These are phyloP conservation scores for Myripristis murdjan DNA, from an alignment of 2,797 vertebrate genomes.

Conservation along the genomic window DNA sequence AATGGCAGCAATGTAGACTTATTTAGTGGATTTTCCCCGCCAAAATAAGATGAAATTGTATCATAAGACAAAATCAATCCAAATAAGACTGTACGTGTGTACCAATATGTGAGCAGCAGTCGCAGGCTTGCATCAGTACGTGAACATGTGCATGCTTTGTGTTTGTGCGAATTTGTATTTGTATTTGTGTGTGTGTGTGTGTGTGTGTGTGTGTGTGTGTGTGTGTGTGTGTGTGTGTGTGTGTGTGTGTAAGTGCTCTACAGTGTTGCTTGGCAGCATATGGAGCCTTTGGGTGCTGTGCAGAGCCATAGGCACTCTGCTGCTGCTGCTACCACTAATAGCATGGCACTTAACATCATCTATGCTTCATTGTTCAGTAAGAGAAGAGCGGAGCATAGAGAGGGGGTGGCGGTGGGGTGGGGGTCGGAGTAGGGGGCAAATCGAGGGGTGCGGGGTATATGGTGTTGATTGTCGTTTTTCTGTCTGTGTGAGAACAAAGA, in stretches of 20 bases:
- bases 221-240: constrained; percentile 15
- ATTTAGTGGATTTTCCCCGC: too few species aligned
- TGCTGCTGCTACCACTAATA: constrained; percentile 39
- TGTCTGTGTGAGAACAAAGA: too few species aligned
- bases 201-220: constrained; percentile 7
- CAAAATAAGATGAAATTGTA: too few species aligned
- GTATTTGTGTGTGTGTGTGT: background rate
- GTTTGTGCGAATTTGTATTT: too few species aligned
- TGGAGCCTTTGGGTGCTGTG: constrained; percentile 41
- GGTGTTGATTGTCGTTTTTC: too few species aligned
- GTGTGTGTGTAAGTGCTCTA: too few species aligned
- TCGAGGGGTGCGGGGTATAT: too few species aligned
- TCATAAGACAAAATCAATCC: too few species aligned
- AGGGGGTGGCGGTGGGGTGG: constrained; percentile 5
- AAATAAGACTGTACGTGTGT: too few species aligned
- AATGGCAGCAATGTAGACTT: too few species aligned
- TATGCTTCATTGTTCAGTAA: constrained; percentile 56
- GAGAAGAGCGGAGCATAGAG: constrained; percentile 18
- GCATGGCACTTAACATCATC: constrained; percentile 66
- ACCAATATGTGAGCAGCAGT: background rate
- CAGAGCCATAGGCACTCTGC: constrained; percentile 49
- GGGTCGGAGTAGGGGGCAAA: too few species aligned
- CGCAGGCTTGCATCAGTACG: background rate
- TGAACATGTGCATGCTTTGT: background rate
- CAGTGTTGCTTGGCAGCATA: constrained; percentile 51